Conservation (phyloP, 2,113 vertebrate species). For the Xiphophorus maculatus region DNA sequence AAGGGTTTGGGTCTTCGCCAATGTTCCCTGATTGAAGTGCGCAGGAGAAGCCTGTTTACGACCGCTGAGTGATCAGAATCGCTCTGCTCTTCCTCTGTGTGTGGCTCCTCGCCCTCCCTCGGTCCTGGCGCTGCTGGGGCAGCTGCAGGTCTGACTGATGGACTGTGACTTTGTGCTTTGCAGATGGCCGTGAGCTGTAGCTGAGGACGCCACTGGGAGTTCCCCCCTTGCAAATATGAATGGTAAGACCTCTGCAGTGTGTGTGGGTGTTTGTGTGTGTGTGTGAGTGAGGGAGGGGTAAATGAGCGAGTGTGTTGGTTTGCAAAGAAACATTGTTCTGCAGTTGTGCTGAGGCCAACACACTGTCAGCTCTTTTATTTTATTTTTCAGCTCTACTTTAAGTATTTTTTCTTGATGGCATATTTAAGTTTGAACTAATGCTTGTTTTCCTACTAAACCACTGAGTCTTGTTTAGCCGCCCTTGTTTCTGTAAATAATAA, state of each 20-base stretch:
- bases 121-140: conserved; percentile 43
- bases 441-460: not conserved
- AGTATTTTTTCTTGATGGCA: not conserved
- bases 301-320: not conserved
- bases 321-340: not conserved
- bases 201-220: conserved; percentile 62
- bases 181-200: conserved; percentile 70
- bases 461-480: not conserved
- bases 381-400: not conserved
- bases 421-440: not conserved
- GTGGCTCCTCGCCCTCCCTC: conserved; percentile 20
- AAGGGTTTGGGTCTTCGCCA: conserved; percentile 65
- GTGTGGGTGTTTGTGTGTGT: conserved; percentile 9
- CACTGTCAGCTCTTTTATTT: conserved; percentile 12
- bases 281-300: not conserved
- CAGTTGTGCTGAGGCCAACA: conserved; percentile 16
- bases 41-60: conserved; percentile 73
- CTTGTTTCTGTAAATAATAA: conserved; percentile 15
- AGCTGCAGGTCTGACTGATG: conserved; percentile 70
- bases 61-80: conserved; percentile 71
- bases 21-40: conserved; percentile 51
- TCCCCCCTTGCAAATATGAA: conserved; percentile 72
- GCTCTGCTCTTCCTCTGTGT: conserved; percentile 28
- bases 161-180: conserved; percentile 68
- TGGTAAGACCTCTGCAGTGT: conserved; percentile 64